Percentiles rank a stretch among this genome's conserved stretches.
Conservation (phyloP, 1,140 invertebrate genomes). For the Octopus bimaculoides region DNA sequence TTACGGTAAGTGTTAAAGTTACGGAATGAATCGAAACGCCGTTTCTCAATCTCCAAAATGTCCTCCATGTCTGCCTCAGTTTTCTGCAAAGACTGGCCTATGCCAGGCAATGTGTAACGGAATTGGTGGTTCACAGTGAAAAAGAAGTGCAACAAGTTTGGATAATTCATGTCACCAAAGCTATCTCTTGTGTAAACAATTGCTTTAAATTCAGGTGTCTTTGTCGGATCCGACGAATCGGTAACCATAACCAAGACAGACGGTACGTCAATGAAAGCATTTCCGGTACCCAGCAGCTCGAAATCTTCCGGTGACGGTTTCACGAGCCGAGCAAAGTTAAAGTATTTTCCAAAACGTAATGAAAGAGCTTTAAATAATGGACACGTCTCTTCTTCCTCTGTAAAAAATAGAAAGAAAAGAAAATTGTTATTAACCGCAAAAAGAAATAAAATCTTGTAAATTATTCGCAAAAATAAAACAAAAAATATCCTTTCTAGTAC, state of each 20-base stretch:
- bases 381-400: constrained; percentile 36
- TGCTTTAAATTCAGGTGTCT: constrained; percentile 27
- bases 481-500: not conserved
- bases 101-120: constrained; percentile 33
- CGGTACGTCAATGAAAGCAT: constrained; percentile 31
- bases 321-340: constrained; percentile 34
- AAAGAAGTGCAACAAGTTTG: constrained; percentile 40
- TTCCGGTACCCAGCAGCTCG: constrained; percentile 29
- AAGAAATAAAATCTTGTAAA: not conserved
- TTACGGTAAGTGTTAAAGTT: constrained; percentile 7
- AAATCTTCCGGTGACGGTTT: constrained; percentile 34
- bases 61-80: constrained; percentile 38
- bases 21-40: constrained; percentile 32
- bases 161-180: constrained; percentile 38
- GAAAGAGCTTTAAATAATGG: constrained; percentile 34
- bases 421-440: not conserved
- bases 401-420: constrained; percentile 20
- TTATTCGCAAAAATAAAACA: not conserved
- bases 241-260: constrained; percentile 34
- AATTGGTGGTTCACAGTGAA: constrained; percentile 39
- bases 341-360: constrained; percentile 37
- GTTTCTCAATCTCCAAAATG: constrained; percentile 35
- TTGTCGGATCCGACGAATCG: constrained; percentile 10
- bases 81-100: constrained; percentile 28
- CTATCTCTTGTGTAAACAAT: constrained; percentile 28